phyloP scores from a whole-genome alignment of 2,113 vertebrate genomes.

The Junco hyemalis region DNA sequence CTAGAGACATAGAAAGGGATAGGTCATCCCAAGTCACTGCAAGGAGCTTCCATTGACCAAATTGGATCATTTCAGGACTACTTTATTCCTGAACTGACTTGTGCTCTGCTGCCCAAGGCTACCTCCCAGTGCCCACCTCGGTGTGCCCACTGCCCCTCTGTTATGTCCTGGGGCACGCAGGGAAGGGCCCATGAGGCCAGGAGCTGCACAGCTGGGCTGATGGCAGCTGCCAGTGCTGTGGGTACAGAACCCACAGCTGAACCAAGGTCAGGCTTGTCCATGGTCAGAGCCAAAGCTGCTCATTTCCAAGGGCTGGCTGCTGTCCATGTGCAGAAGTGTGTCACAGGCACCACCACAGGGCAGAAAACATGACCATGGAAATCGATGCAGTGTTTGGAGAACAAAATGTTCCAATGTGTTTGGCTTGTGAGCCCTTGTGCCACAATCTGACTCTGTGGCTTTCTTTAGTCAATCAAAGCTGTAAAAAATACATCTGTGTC shows the following conservation, averaged over 20 bases:
- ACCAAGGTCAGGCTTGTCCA: background rate
- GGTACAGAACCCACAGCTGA: background rate
- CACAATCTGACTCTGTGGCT: background rate
- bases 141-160: too few relatives aligned
- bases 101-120: background rate
- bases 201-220: background rate
- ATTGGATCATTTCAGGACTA: background rate
- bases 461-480: background rate
- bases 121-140: background rate
- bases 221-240: fast-evolving
- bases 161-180: background rate
- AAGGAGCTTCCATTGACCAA: background rate
- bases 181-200: background rate
- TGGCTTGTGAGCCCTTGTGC: background rate
- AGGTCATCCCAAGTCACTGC: background rate
- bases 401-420: background rate
- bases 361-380: background rate
- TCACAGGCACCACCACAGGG: background rate
- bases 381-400: background rate
- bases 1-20: background rate
- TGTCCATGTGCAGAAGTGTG: background rate
- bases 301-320: background rate
- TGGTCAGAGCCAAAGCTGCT: background rate
- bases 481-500: background rate
- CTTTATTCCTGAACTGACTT: background rate